phyloP scores from a whole-genome alignment of 2,888 invertebrate species.

The Morinoia aosen region DNA sequence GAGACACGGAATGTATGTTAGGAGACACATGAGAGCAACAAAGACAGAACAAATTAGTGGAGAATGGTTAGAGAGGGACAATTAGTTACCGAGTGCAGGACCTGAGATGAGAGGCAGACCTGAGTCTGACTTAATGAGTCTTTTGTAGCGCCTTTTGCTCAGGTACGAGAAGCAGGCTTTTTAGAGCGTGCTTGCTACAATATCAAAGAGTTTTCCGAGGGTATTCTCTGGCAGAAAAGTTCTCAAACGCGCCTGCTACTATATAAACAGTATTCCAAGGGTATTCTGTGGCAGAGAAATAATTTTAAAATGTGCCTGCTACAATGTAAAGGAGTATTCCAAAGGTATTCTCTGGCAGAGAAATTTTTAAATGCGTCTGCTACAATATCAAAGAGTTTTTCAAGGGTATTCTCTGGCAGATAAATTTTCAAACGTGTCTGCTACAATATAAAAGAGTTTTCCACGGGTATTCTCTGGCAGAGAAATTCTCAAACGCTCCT shows the following conservation, averaged over 20 bases:
- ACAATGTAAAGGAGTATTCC: too few relatives aligned
- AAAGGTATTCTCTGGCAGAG: too few relatives aligned
- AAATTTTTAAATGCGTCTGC: not conserved
- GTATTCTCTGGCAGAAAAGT: not conserved
- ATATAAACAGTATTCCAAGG: too few relatives aligned
- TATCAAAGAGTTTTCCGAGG: not conserved
- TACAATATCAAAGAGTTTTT: not conserved
- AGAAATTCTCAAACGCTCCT: too few relatives aligned
- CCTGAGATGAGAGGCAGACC: not conserved
- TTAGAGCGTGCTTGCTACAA: not conserved
- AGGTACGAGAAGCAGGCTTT: not conserved
- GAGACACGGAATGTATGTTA: not conserved
- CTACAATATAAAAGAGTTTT: too few relatives aligned
- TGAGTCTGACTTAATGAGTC: not conserved
- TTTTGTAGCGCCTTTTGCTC: not conserved
- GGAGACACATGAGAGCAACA: not conserved
- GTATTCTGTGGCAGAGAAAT: too few relatives aligned
- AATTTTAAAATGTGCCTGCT: too few relatives aligned
- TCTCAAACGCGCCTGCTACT: too few relatives aligned
- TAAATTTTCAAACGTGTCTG: too few relatives aligned
- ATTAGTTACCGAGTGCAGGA: not conserved
- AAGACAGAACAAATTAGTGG: not conserved
- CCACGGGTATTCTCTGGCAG: too few relatives aligned
- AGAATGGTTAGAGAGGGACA: conserved; percentile 13
- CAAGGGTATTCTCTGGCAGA: not conserved